Percentiles rank a stretch among this genome's conserved stretches.
Evolutionary conservation across 2,797 vertebrate genomes (phyloP).

Genomic region (Pangasius djambal): DNA sequence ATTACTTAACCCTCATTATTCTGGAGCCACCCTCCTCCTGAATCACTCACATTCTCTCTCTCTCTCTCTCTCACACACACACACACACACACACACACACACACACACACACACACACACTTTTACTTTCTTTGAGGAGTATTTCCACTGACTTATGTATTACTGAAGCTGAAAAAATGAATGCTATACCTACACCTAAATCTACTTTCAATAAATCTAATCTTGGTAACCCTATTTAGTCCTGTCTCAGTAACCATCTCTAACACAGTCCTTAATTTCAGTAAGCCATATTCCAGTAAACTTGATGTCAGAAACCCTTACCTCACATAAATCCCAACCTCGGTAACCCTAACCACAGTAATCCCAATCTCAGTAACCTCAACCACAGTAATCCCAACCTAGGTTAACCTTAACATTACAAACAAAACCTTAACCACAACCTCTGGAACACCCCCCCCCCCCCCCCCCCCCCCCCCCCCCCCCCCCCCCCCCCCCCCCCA

Average conservation of each 20-base stretch:
- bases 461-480: too few species aligned
- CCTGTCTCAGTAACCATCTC: neutral
- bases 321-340: neutral
- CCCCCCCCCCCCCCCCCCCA: too few species aligned
- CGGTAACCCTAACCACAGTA: neutral
- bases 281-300: neutral
- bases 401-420: neutral
- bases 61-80: rapidly evolving
- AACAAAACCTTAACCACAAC: too few species aligned
- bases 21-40: conserved; percentile 41
- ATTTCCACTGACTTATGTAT: neutral
- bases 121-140: neutral
- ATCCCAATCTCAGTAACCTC: neutral
- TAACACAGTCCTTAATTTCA: neutral
- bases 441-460: too few species aligned
- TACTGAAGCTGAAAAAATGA: neutral
- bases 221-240: neutral
- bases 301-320: neutral
- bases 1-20: conserved; percentile 75
- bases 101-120: neutral
- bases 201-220: neutral
- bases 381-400: neutral
- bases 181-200: neutral
- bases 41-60: neutral
- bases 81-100: neutral